Base-by-base conservation (phyloP, 2,888 invertebrate species). In the Drosophila sordidapex region DNA sequence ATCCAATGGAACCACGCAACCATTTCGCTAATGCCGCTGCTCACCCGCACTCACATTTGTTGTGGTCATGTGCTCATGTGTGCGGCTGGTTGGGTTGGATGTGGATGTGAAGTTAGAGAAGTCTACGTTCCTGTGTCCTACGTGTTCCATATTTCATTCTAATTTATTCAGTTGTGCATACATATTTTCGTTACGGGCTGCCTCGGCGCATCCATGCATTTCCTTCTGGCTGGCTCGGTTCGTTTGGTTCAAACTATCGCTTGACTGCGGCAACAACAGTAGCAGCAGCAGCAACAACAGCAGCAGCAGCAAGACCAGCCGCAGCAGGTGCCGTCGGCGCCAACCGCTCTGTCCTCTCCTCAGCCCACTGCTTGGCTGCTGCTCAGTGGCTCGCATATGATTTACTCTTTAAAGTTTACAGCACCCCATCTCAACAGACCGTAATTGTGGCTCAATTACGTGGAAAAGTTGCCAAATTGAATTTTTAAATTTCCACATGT, bases 141-240 rank as follows among this genome's bases (percentile, higher is more conserved):
- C 86, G 89, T 86, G 89, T 87, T 88, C 87, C 89, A 86, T 86
- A 86, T 86, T 86, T 86, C 89, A 86, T 86, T 86, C 89, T 89
- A 86, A 86, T 89, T 86, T 86, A 86, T 86, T 89, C 86, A 86
- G 84, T 89, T 86, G 89, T 87, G 89, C 88, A 86, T 86, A 83
- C 86, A 86, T 86, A 86, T 88, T 86, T 86, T 86, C 83, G 88
- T 86, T 86, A 86, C 85, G 85, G 85, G 88, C 79, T 86, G 85
- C 86, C 86, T 88, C 88, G 71, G 82, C 86, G 85, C 85, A 85
- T 85, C 88, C 88, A 85, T 82, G 88, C 85, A 88, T 88, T 86
- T 88, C 82, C 85, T 86, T 86, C 88, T 86, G 84, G 88, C 84
- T 86, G 88, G 81, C 63, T 88, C 88, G 88, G 83, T 86, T 86